A percentile compares a stretch with the other conserved stretches of the same genome.
These are phyloP conservation scores for Sarcophilus harrisii DNA, from an alignment of 2,797 vertebrate species.

Conservation along the genomic window DNA sequence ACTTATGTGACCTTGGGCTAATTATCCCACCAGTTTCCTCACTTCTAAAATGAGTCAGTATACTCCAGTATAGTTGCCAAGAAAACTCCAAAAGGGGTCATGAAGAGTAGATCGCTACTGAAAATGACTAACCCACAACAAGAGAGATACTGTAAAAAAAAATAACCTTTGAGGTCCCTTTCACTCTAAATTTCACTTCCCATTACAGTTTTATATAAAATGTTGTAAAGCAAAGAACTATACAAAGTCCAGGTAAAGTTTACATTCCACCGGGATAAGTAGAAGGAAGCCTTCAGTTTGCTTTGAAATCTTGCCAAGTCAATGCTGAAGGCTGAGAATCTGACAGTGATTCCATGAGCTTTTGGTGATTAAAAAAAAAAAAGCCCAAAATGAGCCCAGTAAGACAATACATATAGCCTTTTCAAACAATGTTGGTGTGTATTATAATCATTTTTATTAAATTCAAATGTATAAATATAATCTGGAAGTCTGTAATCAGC, in stretches of 20 bases:
- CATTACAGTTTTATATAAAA: slow-evolving; percentile 9
- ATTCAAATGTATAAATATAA: slow-evolving; percentile 74
- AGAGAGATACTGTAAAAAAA: background rate
- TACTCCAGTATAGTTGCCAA: background rate
- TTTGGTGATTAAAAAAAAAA: slow-evolving; percentile 26
- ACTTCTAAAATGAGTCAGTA: background rate
- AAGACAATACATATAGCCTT: slow-evolving; percentile 38
- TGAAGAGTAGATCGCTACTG: background rate
- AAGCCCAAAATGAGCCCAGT: slow-evolving; percentile 41
- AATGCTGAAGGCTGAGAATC: background rate
- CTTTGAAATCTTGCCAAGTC: slow-evolving; percentile 2
- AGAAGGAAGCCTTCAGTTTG: background rate
- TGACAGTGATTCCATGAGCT: background rate
- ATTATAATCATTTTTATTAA: slow-evolving; percentile 69
- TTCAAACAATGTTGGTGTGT: slow-evolving; percentile 65
- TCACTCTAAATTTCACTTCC: background rate
- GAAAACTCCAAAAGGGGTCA: background rate
- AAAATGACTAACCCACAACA: background rate
- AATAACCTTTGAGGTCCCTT: background rate
- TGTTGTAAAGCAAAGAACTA: background rate
- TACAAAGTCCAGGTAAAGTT: background rate
- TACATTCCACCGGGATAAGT: background rate
- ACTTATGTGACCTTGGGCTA: background rate
- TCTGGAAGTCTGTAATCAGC: slow-evolving; percentile 69
- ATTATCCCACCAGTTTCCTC: background rate